Conservation (phyloP, 2,797 vertebrate species). For the Lithobates sylvaticus region DNA sequence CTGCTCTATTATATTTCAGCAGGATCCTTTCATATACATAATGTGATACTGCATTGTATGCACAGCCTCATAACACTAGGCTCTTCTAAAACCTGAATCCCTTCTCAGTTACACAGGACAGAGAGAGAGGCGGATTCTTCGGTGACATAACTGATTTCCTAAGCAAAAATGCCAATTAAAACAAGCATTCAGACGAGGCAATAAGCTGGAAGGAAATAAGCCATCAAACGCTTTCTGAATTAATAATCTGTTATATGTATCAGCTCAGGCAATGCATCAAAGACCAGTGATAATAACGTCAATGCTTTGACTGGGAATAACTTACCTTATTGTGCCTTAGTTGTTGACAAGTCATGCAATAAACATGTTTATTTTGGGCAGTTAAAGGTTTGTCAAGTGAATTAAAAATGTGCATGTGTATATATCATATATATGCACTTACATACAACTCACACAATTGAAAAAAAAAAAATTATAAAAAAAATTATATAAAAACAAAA, state of each 20-base stretch:
- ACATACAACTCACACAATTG: not conserved
- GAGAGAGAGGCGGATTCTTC: not conserved
- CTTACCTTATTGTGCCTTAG: not conserved
- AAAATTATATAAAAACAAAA: no score
- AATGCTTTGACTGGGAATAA: not conserved
- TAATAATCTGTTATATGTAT: not conserved
- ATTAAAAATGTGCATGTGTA: not conserved
- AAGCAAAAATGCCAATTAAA: constrained; percentile 11
- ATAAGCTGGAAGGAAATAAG: constrained; percentile 11
- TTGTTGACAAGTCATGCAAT: not conserved
- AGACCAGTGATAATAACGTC: not conserved
- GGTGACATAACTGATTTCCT: not conserved
- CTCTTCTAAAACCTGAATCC: not conserved
- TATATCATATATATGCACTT: no score
- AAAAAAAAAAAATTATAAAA: no score
- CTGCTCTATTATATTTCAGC: not conserved
- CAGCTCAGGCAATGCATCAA: not conserved
- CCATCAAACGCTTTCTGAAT: not conserved
- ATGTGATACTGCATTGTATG: not conserved
- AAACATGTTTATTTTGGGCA: not conserved
- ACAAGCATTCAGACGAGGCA: not conserved
- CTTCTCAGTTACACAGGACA: constrained; percentile 11
- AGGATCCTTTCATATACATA: not conserved
- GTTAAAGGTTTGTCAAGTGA: not conserved
- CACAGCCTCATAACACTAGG: not conserved